Conservation (phyloP, 2,113 vertebrate genomes). For the Leptobrachium ailaonicum region DNA sequence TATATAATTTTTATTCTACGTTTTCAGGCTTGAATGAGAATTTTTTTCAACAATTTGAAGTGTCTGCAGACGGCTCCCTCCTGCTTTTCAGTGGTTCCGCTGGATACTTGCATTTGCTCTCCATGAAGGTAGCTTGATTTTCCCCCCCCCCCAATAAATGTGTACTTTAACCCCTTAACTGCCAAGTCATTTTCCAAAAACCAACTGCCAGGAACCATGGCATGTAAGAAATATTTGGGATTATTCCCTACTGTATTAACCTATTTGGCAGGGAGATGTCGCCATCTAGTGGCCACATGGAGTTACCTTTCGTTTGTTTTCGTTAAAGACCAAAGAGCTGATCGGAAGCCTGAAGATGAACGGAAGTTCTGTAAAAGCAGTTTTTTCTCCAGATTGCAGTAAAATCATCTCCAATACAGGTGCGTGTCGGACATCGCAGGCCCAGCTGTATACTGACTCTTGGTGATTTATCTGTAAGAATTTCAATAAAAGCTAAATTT, state of each 20-base stretch:
- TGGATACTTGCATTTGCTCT: conserved; percentile 86
- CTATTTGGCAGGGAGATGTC: no score
- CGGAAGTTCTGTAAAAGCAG: conserved; percentile 70
- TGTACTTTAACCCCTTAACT: no score
- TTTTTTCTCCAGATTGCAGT: conserved; percentile 80
- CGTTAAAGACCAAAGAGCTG: conserved; percentile 85
- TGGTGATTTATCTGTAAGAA: no score
- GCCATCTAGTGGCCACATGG: no score
- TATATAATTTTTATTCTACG: background rate
- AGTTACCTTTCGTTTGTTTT: conserved; percentile 36
- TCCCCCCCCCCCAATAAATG: background rate
- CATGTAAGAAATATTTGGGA: no score
- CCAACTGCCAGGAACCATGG: no score
- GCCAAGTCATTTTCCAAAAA: no score
- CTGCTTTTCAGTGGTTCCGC: conserved; percentile 84
- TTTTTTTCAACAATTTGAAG: conserved; percentile 78
- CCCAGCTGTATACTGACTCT: no score
- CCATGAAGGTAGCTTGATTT: conserved; percentile 78
- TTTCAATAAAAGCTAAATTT: no score
- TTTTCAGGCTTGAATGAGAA: conserved; percentile 83
- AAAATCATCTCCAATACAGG: conserved; percentile 83
- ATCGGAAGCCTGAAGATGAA: conserved; percentile 88
- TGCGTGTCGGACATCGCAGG: conserved; percentile 47
- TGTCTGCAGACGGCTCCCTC: conserved; percentile 84
- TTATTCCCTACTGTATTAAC: no score